Conservation (phyloP, 2,113 vertebrate species). For the Cephalopterus ornatus region DNA sequence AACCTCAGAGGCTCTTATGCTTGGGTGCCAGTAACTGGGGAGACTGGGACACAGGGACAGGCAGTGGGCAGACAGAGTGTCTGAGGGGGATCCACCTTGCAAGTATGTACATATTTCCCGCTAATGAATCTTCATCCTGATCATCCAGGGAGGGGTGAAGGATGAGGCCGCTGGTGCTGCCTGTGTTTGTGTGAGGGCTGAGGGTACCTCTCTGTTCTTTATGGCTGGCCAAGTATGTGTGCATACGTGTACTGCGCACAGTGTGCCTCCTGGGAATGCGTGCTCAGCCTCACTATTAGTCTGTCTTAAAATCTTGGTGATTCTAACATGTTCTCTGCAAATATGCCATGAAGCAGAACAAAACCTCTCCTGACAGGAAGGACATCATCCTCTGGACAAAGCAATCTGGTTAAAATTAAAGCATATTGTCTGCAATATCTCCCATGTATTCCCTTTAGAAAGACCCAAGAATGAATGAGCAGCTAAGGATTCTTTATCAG, state of each 20-base stretch:
- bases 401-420: not conserved
- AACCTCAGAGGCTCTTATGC: not conserved
- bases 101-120: rapidly evolving
- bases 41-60: not conserved
- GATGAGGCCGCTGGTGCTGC: not conserved
- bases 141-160: not conserved
- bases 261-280: not conserved
- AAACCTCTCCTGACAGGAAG: not conserved
- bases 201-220: not conserved
- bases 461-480: not conserved
- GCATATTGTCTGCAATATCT: not conserved
- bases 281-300: not conserved
- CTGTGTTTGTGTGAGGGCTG: not conserved
- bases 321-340: not conserved
- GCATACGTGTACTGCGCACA: not conserved
- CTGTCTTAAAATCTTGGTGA: not conserved
- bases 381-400: not conserved
- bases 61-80: not conserved
- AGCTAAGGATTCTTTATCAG: not conserved
- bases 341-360: not conserved
- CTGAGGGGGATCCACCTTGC: not conserved
- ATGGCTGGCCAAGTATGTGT: not conserved
- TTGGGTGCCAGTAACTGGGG: not conserved
- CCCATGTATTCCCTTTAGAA: not conserved
- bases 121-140: not conserved